Evolutionary conservation across 2,797 vertebrate species (phyloP), one percentile per base, ranked within the genome.

Genomic region (Myioborus melanocephalus): DNA sequence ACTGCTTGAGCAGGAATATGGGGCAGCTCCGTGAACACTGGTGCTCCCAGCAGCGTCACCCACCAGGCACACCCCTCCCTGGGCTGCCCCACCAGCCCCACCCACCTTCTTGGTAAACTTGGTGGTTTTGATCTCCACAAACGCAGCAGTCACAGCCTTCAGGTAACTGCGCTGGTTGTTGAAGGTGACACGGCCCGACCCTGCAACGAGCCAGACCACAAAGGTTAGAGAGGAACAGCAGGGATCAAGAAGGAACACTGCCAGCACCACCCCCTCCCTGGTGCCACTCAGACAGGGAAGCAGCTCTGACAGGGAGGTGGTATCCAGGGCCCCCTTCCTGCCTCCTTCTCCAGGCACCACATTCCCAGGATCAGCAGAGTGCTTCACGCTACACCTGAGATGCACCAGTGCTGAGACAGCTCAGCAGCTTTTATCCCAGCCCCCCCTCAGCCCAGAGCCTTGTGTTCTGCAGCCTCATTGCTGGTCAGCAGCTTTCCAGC

Each of bases 81-180:
- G 0, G 55, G 22, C 49, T 15, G 16, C 24, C 21, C 41, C 35
- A 5, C 19, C 16, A 46, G 41, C 49, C 14, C 24, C 41, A 60
- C 95, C 83, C 95, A 99, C 99, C 98, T 99, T 99, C 96, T 99
- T 99, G 75, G 99, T 99, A 96, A 99, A 99, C 98, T 99, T 99
- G 43, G 99, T 99, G 7, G 99, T 99, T 98, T 99, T 99, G 95
- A 99, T 99, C 96, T 99, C 99, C 87, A 99, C 99, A 89, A 99
- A 99, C 0, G 99, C 99, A 87, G 99, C 99, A 0, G 98, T 99
- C 80, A 99, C 99, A 4, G 99, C 99, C 95, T 99, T 99, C 96
- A 99, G 98, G 90, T 99, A 99, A 97, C 99, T 99, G 91, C 98
- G 99, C 90, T 99, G 99, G 96, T 99, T 99, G 97, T 99, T 99